These are phyloP conservation scores for Julus scanicus DNA, from an alignment of 2,888 invertebrate genomes.

Conservation along the genomic window DNA sequence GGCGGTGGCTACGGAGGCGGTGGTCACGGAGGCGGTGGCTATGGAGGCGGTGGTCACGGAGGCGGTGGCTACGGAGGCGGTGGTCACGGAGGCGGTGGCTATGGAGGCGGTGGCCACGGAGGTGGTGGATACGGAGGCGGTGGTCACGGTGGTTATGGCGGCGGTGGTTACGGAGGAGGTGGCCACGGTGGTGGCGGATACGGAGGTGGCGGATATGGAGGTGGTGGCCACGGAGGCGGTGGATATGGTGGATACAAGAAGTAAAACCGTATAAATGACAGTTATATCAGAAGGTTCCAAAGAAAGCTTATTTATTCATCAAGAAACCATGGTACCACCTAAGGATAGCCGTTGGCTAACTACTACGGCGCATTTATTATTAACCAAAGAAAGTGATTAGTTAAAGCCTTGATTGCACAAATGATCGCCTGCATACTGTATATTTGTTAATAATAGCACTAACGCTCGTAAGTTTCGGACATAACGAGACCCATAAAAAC, in stretches of 20 bases:
- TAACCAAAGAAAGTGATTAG: constrained; percentile 13
- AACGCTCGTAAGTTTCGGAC: no score
- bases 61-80: constrained; percentile 3
- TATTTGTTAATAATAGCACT: background rate
- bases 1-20: background rate
- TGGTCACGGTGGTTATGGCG: background rate
- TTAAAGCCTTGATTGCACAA: background rate
- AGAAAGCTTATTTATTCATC: background rate
- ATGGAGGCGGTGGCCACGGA: background rate
- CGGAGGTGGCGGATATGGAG: background rate
- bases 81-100: background rate
- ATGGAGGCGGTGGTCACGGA: background rate
- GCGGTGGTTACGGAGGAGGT: background rate
- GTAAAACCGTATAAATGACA: background rate
- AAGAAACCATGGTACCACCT: background rate
- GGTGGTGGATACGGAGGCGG: constrained; percentile 14
- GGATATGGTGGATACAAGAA: background rate
- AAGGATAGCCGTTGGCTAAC: background rate
- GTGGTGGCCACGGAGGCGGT: background rate
- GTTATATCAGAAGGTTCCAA: background rate
- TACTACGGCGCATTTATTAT: background rate
- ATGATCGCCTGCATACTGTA: background rate
- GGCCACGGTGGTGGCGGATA: background rate
- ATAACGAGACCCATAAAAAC: background rate
- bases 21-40: background rate